Evolutionary conservation across 2,888 invertebrate species (phyloP).

Genomic region (Philereme transversata): DNA sequence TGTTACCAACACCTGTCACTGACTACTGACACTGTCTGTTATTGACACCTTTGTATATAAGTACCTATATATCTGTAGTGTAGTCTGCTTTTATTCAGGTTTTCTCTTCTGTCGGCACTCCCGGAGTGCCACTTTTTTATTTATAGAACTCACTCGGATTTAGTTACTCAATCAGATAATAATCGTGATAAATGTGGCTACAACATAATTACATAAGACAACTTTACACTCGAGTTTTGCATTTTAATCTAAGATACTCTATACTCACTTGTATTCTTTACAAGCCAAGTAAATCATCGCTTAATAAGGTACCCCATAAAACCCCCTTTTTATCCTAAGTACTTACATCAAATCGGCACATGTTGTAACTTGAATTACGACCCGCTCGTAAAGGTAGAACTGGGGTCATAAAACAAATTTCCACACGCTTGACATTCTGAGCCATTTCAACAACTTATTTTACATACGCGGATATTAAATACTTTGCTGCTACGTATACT

Average conservation of each 20-base stretch:
- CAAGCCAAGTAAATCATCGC: slow-evolving; percentile 7
- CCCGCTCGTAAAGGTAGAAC: slow-evolving; percentile 21
- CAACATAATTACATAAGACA: too few species aligned
- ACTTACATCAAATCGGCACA: slow-evolving; percentile 23
- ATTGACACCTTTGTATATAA: too few species aligned
- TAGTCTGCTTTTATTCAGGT: too few species aligned
- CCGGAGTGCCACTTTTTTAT: too few species aligned
- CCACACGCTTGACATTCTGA: slow-evolving; percentile 9
- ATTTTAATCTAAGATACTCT: background rate
- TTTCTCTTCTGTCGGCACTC: too few species aligned
- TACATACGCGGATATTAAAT: background rate
- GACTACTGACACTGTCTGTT: too few species aligned
- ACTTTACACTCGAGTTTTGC: background rate
- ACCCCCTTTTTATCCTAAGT: slow-evolving; percentile 19
- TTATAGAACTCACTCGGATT: too few species aligned
- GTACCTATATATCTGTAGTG: too few species aligned
- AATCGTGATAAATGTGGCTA: too few species aligned
- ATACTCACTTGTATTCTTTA: slow-evolving; percentile 1
- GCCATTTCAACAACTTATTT: slow-evolving; percentile 11
- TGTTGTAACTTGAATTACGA: slow-evolving; percentile 19
- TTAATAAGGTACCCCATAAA: slow-evolving; percentile 20
- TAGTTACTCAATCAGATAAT: too few species aligned
- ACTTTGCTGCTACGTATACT: too few species aligned
- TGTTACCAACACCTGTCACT: too few species aligned
- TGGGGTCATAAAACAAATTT: slow-evolving; percentile 18